phyloP scores from a whole-genome alignment of 2,113 vertebrate genomes.

The Sinosuthora webbiana region DNA sequence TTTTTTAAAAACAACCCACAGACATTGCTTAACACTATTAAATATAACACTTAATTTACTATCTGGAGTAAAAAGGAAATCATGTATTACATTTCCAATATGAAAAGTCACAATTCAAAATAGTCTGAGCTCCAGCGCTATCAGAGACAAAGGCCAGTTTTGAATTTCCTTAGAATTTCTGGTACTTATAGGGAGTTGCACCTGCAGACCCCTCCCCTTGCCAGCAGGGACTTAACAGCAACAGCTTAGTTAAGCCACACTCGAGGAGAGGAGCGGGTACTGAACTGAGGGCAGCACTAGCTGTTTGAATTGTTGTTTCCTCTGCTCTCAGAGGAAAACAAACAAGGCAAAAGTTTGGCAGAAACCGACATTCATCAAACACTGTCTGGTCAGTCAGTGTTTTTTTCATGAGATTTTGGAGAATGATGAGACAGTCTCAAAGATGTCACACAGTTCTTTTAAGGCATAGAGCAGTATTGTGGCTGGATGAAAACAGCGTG shows the following conservation, averaged over 20 bases:
- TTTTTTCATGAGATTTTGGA: not conserved
- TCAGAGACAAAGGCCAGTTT: not conserved
- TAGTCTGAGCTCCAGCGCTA: not conserved
- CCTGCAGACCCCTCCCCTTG: not conserved
- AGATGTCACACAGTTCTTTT: not conserved
- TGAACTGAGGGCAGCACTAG: not conserved
- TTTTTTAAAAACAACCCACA: not conserved
- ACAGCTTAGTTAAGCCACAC: not conserved
- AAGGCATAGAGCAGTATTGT: not conserved
- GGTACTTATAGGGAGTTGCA: not conserved
- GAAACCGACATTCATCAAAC: not conserved
- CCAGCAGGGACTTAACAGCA: not conserved
- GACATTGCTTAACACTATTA: not conserved
- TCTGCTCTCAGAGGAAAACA: not conserved
- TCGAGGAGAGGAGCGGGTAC: not conserved
- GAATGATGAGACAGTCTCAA: not conserved
- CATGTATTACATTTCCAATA: not conserved
- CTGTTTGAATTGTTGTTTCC: not conserved
- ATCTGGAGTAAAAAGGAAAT: not conserved
- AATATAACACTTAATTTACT: not conserved
- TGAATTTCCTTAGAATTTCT: not conserved
- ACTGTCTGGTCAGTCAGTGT: not conserved
- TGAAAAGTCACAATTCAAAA: not conserved
- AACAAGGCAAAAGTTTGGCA: not conserved
- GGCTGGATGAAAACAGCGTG: not conserved